These are phyloP conservation scores for Sylvietta virens DNA, from an alignment of 2,113 vertebrate genomes.

Conservation along the genomic window DNA sequence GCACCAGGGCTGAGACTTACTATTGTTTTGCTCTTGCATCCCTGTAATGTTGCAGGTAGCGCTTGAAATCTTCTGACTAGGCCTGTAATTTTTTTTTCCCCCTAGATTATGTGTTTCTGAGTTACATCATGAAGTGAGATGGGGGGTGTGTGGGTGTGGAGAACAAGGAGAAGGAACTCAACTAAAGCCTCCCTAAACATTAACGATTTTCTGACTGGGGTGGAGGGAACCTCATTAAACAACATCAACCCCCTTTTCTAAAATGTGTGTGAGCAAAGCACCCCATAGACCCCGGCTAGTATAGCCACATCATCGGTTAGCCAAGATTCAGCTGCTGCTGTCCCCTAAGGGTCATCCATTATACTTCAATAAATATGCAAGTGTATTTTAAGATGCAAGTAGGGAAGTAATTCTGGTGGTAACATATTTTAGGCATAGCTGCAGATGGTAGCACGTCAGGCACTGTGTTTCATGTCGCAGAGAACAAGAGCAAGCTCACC, in stretches of 20 bases:
- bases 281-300: fast-evolving
- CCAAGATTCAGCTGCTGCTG: neutral
- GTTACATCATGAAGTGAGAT: neutral
- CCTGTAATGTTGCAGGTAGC: neutral
- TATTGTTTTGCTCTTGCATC: neutral
- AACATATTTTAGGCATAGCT: neutral
- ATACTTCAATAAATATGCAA: neutral
- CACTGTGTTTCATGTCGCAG: neutral
- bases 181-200: neutral
- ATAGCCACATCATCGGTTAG: neutral
- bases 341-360: neutral
- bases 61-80: no score
- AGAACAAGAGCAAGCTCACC: neutral
- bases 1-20: neutral
- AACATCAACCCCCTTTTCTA: neutral
- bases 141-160: neutral
- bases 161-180: neutral
- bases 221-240: neutral
- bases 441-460: neutral
- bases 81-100: neutral
- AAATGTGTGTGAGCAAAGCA: neutral
- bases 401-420: neutral
- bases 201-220: neutral
- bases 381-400: neutral
- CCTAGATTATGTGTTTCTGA: neutral